phyloP scores from a whole-genome alignment of 2,113 vertebrate species.

The Puffinus mauretanicus region DNA sequence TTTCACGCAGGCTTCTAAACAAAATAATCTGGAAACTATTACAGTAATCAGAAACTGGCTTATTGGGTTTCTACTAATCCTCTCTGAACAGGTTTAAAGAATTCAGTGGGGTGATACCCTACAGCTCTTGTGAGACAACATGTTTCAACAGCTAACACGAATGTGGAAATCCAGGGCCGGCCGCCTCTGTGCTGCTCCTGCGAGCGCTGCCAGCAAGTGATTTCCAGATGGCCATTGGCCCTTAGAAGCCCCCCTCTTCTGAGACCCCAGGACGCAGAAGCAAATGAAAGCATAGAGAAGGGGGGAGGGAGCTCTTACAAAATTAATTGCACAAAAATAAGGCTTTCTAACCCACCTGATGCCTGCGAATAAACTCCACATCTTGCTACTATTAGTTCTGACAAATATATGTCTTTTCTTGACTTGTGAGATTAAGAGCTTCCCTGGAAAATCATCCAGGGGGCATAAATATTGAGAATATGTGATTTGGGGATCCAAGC shows the following conservation, averaged over 20 bases:
- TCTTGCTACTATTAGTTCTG: neutral
- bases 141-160: neutral
- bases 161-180: neutral
- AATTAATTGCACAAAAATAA: neutral
- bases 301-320: neutral
- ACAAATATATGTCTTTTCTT: neutral
- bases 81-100: neutral
- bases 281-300: neutral
- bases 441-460: neutral
- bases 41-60: neutral
- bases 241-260: neutral
- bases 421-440: neutral
- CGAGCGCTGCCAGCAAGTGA: neutral
- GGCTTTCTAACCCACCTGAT: neutral
- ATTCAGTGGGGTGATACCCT: neutral
- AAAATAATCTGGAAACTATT: neutral
- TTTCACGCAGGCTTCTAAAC: neutral
- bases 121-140: neutral
- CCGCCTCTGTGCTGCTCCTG: neutral
- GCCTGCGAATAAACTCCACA: neutral
- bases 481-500: neutral
- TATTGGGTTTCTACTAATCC: neutral
- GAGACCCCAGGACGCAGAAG: neutral
- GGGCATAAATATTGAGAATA: neutral
- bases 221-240: rapidly evolving